Evolutionary conservation across 2,888 invertebrate species (phyloP), one percentile per base, ranked within the genome.

Genomic region (Philereme vetulata): DNA sequence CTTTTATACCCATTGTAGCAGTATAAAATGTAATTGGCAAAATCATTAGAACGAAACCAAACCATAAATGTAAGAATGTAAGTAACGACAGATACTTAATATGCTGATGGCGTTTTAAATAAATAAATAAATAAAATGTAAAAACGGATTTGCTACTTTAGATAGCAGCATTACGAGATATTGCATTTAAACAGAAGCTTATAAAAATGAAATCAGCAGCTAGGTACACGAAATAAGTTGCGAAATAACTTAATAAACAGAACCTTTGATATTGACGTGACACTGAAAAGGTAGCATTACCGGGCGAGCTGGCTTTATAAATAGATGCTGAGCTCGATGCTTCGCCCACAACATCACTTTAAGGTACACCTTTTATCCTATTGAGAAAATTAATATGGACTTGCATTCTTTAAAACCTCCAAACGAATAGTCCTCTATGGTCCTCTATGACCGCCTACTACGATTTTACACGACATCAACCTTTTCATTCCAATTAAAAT

Each of bases 291-390:
- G 62, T 34, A 65, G 58, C 51, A 54, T 57, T 61, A 67, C 67
- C 68, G 64, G 65, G 66, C 60, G 63, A 67, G 70, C 69, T 68
- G 60, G 65, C 58, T 68, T 64, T 75, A 77, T 69, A 72, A 75
- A 75, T 75, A 75, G 72, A 73, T 59, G 53, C 59, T 64, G 67
- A 65, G 68, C 61, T 67, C 62, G 58, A 61, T 65, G 58, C 49
- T 54, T 54, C 60, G 58, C 58, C 54, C 61, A 63, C 55, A 64
- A 56, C 62, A 56, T 60, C 56, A 64, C 58, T 67, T 52, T 51
- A 49, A 63, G 54, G 54, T 56, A 60, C 54, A 46, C 50, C 21
- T 44, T 53, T 55, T 38, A 51, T 45, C 54, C 51, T 51, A 45
- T 35, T 47, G 10, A 49, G 49, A 43, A 5, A n/a, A 56, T 48